These are phyloP conservation scores for Melipona bicolor DNA, from an alignment of 2,888 invertebrate genomes.

Conservation along the genomic window DNA sequence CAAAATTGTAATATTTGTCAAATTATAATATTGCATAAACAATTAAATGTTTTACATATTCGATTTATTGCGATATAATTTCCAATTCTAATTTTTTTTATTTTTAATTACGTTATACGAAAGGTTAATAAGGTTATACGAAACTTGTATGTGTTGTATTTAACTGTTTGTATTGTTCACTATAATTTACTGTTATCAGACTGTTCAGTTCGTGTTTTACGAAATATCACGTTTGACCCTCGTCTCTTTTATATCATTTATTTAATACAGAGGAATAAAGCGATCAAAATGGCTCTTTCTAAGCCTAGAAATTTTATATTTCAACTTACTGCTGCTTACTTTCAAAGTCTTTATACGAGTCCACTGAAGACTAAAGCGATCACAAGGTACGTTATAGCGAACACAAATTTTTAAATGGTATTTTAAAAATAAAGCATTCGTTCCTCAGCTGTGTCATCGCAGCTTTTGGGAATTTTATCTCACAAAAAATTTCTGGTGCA, in stretches of 20 bases:
- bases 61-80: background rate
- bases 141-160: background rate
- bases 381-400: slow-evolving; percentile 87
- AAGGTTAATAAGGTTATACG: background rate
- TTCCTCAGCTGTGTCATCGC: slow-evolving; percentile 89
- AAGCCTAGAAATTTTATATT: slow-evolving; percentile 87
- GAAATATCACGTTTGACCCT: background rate
- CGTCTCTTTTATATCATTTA: background rate
- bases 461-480: slow-evolving; percentile 89
- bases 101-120: too few species aligned
- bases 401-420: background rate
- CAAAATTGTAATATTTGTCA: background rate
- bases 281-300: slow-evolving; percentile 87
- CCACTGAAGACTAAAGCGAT: slow-evolving; percentile 92
- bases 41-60: background rate
- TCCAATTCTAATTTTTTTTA: too few species aligned
- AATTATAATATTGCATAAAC: background rate
- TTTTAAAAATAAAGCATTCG: background rate
- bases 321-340: slow-evolving; percentile 89
- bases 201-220: background rate
- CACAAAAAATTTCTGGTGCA: slow-evolving; percentile 89
- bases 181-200: slow-evolving; percentile 22
- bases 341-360: slow-evolving; percentile 90
- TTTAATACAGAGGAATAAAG: background rate
- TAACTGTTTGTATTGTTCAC: background rate